Conservation (phyloP, 2,113 vertebrate species). For the Entosphenus tridentatus region DNA sequence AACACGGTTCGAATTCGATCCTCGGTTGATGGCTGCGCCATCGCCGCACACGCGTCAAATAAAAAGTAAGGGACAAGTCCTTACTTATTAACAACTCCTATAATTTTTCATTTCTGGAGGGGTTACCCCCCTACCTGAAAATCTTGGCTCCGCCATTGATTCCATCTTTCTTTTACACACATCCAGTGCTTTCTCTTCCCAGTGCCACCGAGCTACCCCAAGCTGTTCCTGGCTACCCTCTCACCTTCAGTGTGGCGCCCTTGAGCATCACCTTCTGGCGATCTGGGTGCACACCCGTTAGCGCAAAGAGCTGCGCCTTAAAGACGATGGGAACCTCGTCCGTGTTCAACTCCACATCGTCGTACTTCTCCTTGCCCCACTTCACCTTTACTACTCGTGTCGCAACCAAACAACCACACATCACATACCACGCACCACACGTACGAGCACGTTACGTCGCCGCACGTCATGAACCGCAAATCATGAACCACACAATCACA, state of each 20-base stretch:
- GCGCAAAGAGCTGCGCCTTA: slow-evolving; percentile 89
- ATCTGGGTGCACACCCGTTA: slow-evolving; percentile 83
- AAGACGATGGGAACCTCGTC: slow-evolving; percentile 95
- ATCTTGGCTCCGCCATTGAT: no score
- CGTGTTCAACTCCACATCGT: slow-evolving; percentile 80
- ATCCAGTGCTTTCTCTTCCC: not conserved
- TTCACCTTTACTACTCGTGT: slow-evolving; percentile 68
- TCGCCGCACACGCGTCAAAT: no score
- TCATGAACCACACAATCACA: not conserved
- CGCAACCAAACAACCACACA: not conserved
- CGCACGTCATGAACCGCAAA: not conserved
- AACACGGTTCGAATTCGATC: no score
- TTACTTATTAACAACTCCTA: no score
- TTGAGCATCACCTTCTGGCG: slow-evolving; percentile 98
- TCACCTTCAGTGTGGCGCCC: slow-evolving; percentile 91
- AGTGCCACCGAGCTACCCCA: not conserved
- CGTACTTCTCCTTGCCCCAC: slow-evolving; percentile 98
- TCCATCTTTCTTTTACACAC: not conserved
- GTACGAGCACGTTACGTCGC: not conserved
- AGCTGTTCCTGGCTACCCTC: not conserved
- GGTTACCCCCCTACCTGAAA: no score
- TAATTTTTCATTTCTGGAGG: no score
- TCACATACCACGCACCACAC: not conserved
- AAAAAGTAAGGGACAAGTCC: no score
- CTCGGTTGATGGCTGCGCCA: no score